Conservation (phyloP, 2,888 invertebrate genomes). For the Synanthedon vespiformis region DNA sequence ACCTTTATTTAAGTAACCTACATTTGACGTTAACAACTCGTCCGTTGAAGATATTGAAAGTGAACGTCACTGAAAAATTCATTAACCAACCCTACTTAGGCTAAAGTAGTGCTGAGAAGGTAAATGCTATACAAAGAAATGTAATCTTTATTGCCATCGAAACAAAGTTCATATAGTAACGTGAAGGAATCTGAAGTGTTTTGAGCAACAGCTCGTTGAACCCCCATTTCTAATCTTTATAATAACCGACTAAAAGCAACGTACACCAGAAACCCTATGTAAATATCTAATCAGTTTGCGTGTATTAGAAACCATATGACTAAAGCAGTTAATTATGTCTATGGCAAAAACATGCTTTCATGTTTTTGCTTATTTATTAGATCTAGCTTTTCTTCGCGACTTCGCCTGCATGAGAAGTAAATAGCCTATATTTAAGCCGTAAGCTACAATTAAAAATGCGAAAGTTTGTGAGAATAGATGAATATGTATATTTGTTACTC, state of each 20-base stretch:
- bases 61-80: not conserved
- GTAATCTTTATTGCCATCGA: not conserved
- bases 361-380: too few relatives aligned
- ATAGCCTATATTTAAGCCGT: too few relatives aligned
- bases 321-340: too few relatives aligned
- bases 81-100: not conserved
- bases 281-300: slow-evolving; percentile 2
- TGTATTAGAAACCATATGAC: not conserved
- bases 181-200: not conserved
- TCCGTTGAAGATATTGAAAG: not conserved
- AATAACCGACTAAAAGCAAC: slow-evolving; percentile 4
- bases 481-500: too few relatives aligned
- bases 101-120: not conserved
- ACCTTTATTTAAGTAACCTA: too few relatives aligned
- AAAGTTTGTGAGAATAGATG: too few relatives aligned
- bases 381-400: too few relatives aligned
- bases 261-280: slow-evolving; percentile 6
- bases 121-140: not conserved
- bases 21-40: not conserved
- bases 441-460: too few relatives aligned
- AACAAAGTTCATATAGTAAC: not conserved
- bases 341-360: too few relatives aligned
- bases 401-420: too few relatives aligned
- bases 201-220: slow-evolving; percentile 6
- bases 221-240: slow-evolving; percentile 6